A percentile compares a stretch with the other conserved stretches of the same genome.
phyloP scores from a whole-genome alignment of 2,888 invertebrate species.

The Synanthedon vespiformis region DNA sequence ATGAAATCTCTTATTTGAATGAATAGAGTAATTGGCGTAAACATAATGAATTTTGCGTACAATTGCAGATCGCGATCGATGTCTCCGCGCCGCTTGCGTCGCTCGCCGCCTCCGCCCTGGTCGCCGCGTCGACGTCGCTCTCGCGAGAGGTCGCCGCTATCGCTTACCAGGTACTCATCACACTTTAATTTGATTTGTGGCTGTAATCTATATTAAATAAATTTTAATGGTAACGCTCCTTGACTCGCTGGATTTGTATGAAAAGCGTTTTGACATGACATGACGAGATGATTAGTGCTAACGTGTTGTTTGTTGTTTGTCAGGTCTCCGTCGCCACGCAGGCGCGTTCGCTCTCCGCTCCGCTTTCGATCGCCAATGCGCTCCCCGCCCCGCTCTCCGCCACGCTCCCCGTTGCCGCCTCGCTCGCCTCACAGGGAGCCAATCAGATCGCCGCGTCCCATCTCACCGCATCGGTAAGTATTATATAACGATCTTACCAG shows the following conservation, averaged over 20 bases:
- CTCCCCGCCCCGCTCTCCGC: constrained; percentile 25
- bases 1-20: too few relatives aligned
- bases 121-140: constrained; percentile 36
- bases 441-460: constrained; percentile 23
- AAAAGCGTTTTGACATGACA: too few relatives aligned
- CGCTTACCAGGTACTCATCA: constrained; percentile 40
- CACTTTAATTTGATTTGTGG: too few relatives aligned
- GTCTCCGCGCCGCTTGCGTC: constrained; percentile 67
- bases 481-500: not conserved
- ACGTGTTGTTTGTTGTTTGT: not conserved
- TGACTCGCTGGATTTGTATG: too few relatives aligned
- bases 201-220: too few relatives aligned
- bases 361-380: constrained; percentile 62
- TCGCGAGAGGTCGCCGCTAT: constrained; percentile 46
- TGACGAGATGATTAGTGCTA: not conserved
- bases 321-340: constrained; percentile 61
- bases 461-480: constrained; percentile 45
- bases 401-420: constrained; percentile 19
- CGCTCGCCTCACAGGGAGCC: constrained; percentile 19
- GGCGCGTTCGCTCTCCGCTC: constrained; percentile 53
- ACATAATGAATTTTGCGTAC: too few relatives aligned
- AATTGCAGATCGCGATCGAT: constrained; percentile 73
- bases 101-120: constrained; percentile 58
- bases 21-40: too few relatives aligned
- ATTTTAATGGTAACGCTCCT: too few relatives aligned